phyloP scores from a whole-genome alignment of 2,888 invertebrate species.

The Conistra vaccinii region DNA sequence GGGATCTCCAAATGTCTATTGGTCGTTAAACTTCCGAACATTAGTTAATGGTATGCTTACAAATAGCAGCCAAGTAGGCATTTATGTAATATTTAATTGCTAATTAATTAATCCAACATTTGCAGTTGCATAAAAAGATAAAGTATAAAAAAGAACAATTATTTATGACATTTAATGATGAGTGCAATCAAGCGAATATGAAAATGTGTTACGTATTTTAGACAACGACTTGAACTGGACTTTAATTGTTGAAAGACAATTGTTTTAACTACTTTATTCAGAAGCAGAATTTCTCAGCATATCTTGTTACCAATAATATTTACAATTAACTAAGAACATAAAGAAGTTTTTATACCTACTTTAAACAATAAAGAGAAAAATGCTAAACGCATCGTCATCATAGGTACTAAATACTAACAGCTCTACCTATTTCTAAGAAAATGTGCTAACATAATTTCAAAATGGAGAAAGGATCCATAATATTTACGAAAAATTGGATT shows the following conservation, averaged over 20 bases:
- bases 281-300: constrained; percentile 14
- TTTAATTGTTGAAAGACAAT: constrained; percentile 19
- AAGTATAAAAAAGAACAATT: not conserved
- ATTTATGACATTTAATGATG: constrained; percentile 10
- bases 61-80: constrained; percentile 33
- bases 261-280: constrained; percentile 32
- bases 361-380: constrained; percentile 17
- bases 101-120: constrained; percentile 25
- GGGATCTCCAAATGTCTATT: constrained; percentile 30
- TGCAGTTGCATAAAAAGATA: constrained; percentile 19
- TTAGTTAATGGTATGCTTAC: constrained; percentile 13
- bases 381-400: not conserved
- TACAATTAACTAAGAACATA: constrained; percentile 31
- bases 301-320: constrained; percentile 34
- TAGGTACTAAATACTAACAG: not conserved
- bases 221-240: constrained; percentile 9
- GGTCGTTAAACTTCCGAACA: constrained; percentile 12
- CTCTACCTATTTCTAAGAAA: not conserved
- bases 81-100: constrained; percentile 26
- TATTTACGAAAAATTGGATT: constrained; percentile 48
- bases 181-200: constrained; percentile 2
- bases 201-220: constrained; percentile 1
- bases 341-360: not conserved
- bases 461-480: constrained; percentile 38
- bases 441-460: not conserved